Conservation (phyloP, 2,888 invertebrate species). For the Tinea trinotella region DNA sequence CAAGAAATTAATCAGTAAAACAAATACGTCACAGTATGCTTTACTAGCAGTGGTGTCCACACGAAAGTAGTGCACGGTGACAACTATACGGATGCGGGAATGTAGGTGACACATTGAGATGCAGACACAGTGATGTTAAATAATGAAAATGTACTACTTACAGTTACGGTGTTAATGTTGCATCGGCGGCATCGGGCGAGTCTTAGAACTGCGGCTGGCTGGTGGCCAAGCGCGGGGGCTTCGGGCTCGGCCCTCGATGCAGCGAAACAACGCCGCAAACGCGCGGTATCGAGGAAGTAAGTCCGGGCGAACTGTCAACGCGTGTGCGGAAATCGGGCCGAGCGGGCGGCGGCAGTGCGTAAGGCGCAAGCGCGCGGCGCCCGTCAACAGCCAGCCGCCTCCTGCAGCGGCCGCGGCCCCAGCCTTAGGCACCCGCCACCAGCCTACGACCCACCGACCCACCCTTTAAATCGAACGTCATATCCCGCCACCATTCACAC, state of each 20-base stretch:
- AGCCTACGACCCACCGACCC: constrained; percentile 8
- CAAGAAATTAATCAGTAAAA: neutral
- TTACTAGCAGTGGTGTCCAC: neutral
- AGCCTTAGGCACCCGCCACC: constrained; percentile 1
- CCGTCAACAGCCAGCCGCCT: constrained; percentile 71
- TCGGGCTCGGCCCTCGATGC: constrained; percentile 26
- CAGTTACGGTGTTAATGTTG: constrained; percentile 45
- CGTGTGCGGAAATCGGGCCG: constrained; percentile 74
- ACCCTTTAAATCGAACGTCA: constrained; percentile 70
- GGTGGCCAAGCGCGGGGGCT: constrained; percentile 24
- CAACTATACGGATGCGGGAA: constrained; percentile 6
- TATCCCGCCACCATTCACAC: constrained; percentile 58
- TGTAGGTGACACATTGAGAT: constrained; percentile 13
- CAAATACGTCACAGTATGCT: neutral
- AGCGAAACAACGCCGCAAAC: constrained; percentile 41
- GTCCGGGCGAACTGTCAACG: constrained; percentile 75
- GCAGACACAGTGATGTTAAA: neutral
- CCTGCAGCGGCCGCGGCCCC: constrained; percentile 36
- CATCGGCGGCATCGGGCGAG: constrained; percentile 41
- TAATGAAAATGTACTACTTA: constrained; percentile 34
- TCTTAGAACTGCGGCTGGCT: constrained; percentile 29
- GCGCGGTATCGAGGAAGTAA: constrained; percentile 68
- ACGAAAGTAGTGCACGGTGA: neutral
- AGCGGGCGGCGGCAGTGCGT: constrained; percentile 46
- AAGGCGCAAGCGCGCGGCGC: constrained; percentile 67